Evolutionary conservation across 2,113 vertebrate species (phyloP).

Genomic region (Pithys albifrons): DNA sequence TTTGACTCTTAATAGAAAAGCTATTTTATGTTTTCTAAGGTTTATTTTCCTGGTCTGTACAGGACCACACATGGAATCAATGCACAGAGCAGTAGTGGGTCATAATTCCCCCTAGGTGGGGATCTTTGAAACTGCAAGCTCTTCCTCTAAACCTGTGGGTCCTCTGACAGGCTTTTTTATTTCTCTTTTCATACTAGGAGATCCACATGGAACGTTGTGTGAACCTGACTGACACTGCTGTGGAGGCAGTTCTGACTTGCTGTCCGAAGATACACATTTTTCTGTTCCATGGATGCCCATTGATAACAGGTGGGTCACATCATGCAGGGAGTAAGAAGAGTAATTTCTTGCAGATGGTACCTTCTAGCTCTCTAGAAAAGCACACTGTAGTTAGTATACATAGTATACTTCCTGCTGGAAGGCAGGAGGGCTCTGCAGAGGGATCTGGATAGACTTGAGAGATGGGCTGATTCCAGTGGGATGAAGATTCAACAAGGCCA

Average conservation of each 20-base stretch:
- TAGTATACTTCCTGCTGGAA: neutral
- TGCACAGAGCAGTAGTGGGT: neutral
- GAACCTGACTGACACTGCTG: slow-evolving; percentile 80
- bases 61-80: neutral
- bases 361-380: neutral
- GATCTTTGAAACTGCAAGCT: neutral
- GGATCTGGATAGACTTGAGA: too few species aligned
- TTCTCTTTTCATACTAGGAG: slow-evolving; percentile 70
- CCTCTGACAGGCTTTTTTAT: neutral
- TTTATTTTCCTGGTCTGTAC: neutral
- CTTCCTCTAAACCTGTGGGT: neutral
- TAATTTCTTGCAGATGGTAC: neutral
- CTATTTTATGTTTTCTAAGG: neutral
- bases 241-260: slow-evolving; percentile 80
- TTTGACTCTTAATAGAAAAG: neutral
- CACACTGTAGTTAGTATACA: neutral
- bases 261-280: slow-evolving; percentile 84
- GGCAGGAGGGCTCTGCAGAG: too few species aligned
- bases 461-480: too few species aligned
- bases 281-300: slow-evolving; percentile 85
- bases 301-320: slow-evolving; percentile 81
- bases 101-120: neutral
- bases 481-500: too few species aligned
- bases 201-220: slow-evolving; percentile 84
- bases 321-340: neutral